Percentiles rank a stretch among this genome's conserved stretches.
Evolutionary conservation across 2,113 vertebrate species (phyloP).

Genomic region (Ictidomys tridecemlineatus): DNA sequence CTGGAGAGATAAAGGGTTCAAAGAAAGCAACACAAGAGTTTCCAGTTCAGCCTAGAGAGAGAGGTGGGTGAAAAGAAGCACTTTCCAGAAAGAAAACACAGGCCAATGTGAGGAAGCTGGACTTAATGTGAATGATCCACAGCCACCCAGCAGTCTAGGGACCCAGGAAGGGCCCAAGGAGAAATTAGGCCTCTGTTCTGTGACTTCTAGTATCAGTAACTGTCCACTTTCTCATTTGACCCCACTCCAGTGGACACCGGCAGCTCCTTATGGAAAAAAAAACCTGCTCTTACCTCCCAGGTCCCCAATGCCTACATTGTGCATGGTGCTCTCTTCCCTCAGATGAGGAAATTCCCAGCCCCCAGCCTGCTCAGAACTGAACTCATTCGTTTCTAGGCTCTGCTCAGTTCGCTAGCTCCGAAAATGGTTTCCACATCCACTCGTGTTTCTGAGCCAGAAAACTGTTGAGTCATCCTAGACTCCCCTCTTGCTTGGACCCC

Average conservation of each 20-base stretch:
- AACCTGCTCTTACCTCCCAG: neutral
- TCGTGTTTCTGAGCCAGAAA: neutral
- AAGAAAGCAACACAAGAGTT: neutral
- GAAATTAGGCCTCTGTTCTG: neutral
- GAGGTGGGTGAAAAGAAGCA: neutral
- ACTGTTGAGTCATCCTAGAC: neutral
- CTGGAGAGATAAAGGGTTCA: neutral
- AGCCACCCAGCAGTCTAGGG: neutral
- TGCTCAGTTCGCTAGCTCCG: neutral
- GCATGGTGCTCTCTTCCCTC: neutral
- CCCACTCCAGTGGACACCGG: neutral
- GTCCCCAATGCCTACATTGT: no score
- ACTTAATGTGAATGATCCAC: fast-evolving
- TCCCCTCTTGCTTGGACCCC: neutral
- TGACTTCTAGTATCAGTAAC: neutral
- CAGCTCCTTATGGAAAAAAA: neutral
- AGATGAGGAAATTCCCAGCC: no score
- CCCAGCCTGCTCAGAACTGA: neutral
- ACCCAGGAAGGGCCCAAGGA: neutral
- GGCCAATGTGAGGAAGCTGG: no score
- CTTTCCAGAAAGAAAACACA: neutral
- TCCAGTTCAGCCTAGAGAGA: neutral
- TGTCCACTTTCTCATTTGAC: neutral
- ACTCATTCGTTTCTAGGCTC: neutral
- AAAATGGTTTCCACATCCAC: neutral